A percentile compares a stretch with the other conserved stretches of the same genome.
These are phyloP conservation scores for Podiceps cristatus DNA, from an alignment of 2,113 vertebrate genomes.

Conservation along the genomic window DNA sequence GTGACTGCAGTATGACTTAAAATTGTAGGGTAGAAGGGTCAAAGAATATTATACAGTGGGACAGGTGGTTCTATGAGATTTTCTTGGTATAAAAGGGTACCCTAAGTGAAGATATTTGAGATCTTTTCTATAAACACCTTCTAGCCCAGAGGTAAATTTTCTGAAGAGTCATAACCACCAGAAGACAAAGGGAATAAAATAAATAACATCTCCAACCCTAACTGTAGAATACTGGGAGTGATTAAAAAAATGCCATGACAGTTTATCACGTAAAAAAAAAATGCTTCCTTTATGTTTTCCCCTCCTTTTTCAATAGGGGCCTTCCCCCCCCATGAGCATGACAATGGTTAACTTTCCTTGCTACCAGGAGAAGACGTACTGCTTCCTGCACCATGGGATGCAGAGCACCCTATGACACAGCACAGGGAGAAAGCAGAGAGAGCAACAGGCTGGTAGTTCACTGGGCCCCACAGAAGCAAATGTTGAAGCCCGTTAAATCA, in stretches of 20 bases:
- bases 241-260: constrained; percentile 21
- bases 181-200: not conserved
- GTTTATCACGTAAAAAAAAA: not conserved
- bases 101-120: not conserved
- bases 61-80: not conserved
- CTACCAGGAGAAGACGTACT: not conserved
- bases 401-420: not conserved
- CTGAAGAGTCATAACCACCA: not conserved
- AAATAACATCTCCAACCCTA: not conserved
- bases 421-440: not conserved
- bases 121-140: not conserved
- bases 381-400: not conserved
- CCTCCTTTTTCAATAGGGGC: not conserved
- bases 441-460: not conserved
- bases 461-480: not conserved
- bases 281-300: not conserved
- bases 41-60: not conserved
- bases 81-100: not conserved
- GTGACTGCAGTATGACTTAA: not conserved
- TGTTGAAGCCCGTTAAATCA: not conserved
- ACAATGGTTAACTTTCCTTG: not conserved
- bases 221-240: not conserved
- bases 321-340: not conserved
- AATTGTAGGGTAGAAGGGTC: not conserved
- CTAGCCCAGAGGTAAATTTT: not conserved